Evolutionary conservation across 2,888 invertebrate species (phyloP).

Genomic region (Brenthis daphne): DNA sequence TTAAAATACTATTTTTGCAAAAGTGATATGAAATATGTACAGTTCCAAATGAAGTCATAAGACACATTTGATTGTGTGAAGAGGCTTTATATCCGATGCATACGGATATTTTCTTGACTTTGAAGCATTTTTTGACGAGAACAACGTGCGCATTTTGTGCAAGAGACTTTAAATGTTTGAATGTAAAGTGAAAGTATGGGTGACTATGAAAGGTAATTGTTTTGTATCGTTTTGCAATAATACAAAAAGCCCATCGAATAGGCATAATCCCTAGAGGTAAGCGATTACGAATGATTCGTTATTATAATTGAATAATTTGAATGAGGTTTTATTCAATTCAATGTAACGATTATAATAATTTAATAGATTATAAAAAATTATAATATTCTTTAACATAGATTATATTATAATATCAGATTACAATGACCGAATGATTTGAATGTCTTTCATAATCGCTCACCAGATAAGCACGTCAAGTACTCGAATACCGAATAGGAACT

Average conservation of each 20-base stretch:
- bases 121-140: constrained; percentile 17
- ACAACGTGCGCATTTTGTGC: constrained; percentile 15
- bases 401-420: not conserved
- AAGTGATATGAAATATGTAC: not conserved
- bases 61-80: not conserved
- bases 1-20: not conserved
- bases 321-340: not conserved
- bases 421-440: not conserved
- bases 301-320: not conserved
- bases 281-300: constrained; percentile 8
- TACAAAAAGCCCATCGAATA: constrained; percentile 75
- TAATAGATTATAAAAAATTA: not conserved
- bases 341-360: constrained; percentile 4
- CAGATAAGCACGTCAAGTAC: constrained; percentile 5
- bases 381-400: constrained; percentile 1
- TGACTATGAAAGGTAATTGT: constrained; percentile 48
- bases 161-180: constrained; percentile 25
- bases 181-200: constrained; percentile 37
- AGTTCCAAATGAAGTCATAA: not conserved
- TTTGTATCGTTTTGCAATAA: constrained; percentile 55
- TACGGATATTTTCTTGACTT: not conserved
- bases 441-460: constrained; percentile 13
- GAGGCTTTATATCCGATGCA: not conserved
- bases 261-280: constrained; percentile 47
- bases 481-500: constrained; percentile 18